phyloP scores from a whole-genome alignment of 2,888 invertebrate genomes.

The Macrophya alboannulata region DNA sequence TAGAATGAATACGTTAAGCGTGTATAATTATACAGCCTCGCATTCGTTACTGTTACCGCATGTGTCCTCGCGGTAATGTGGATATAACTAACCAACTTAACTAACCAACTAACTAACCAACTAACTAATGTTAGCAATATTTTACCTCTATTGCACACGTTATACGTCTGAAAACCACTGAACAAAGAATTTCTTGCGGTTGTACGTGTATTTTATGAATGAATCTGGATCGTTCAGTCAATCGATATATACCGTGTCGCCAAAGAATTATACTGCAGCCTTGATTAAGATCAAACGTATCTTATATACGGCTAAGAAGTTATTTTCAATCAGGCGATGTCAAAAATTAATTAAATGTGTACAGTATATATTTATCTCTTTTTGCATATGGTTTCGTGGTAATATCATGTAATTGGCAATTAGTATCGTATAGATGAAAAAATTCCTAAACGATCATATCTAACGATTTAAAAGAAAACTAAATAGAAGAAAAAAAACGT shows the following conservation, averaged over 20 bases:
- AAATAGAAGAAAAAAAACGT: background rate
- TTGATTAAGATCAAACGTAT: background rate
- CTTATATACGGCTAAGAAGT: background rate
- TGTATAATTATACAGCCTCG: slow-evolving; percentile 26
- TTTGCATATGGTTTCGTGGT: no score
- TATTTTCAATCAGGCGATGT: no score
- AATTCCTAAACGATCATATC: background rate
- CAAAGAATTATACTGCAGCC: background rate
- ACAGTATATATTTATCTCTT: no score
- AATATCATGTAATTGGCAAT: no score
- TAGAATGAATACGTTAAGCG: background rate
- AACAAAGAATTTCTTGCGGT: background rate
- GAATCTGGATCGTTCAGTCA: background rate
- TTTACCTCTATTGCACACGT: background rate
- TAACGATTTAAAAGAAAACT: background rate
- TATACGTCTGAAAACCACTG: background rate
- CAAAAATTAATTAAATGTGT: no score
- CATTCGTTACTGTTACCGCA: background rate
- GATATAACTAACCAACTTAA: background rate
- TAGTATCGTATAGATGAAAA: background rate
- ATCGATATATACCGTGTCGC: background rate
- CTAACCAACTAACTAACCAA: background rate
- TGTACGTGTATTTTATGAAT: background rate
- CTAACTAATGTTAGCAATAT: background rate
- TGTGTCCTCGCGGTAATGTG: background rate